A percentile compares a stretch with the other conserved stretches of the same genome.
phyloP scores from a whole-genome alignment of 2,797 vertebrate genomes.

The Lophius americanus region DNA sequence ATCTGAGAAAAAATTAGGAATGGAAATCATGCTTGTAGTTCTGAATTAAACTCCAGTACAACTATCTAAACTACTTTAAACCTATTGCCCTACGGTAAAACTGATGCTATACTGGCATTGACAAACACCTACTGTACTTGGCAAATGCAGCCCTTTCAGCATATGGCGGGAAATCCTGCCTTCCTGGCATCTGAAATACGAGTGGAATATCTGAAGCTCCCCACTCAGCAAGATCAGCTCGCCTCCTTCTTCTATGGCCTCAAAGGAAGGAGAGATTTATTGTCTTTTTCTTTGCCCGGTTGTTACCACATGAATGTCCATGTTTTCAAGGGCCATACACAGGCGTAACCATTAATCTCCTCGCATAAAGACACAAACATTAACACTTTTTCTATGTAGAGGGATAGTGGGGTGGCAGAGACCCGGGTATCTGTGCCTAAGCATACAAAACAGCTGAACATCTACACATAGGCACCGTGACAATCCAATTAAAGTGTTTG shows the following conservation, averaged over 20 bases:
- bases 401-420: constrained; percentile 6
- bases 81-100: background rate
- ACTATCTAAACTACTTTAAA: background rate
- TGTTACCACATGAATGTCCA: constrained; percentile 76
- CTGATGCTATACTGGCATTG: background rate
- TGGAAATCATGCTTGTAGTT: background rate
- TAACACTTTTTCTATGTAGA: constrained; percentile 46
- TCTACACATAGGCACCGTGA: constrained; percentile 52
- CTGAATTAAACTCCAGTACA: too few relatives aligned
- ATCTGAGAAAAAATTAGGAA: background rate
- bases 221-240: constrained; percentile 37
- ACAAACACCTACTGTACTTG: constrained; percentile 29
- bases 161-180: constrained; percentile 9
- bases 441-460: constrained; percentile 45
- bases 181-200: constrained; percentile 24
- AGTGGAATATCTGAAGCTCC: constrained; percentile 37
- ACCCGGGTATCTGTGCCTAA: constrained; percentile 13
- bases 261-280: constrained; percentile 63
- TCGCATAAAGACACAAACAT: constrained; percentile 38
- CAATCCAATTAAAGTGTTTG: constrained; percentile 62
- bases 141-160: constrained; percentile 14
- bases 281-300: constrained; percentile 53
- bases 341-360: constrained; percentile 64
- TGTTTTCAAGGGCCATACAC: constrained; percentile 63
- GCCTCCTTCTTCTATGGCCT: constrained; percentile 24